Base-by-base conservation (phyloP, 2,888 invertebrate species). In the Gnatocerus cornutus region DNA sequence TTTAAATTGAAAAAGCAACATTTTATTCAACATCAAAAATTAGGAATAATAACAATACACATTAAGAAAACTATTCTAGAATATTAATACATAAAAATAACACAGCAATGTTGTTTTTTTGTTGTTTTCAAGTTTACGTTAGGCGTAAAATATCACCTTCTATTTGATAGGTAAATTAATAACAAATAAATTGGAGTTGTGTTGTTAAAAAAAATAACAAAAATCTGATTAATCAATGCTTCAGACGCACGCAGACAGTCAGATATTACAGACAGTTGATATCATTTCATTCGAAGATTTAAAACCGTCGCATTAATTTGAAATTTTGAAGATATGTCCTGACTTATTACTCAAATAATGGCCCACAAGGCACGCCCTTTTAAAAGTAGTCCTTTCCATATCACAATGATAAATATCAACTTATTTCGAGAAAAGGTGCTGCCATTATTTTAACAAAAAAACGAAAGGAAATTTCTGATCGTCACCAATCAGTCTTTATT, bases 1-100 rank as follows among this genome's bases (percentile, higher is more conserved):
- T 14, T 10, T 5, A 14, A 45, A 45, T 14, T 9, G 16, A 62
- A 64, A 67, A 67, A 58, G 66, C 66, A 67, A 67, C 66, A 45
- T 39, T 67, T 67, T 67, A 67, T 67, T 67, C 45, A 67, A 67
- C 66, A 67, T 67, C 59, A 67, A 59, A 67, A 67, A 59, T 59
- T 59, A 67, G 43, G 48, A 59, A 58, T 67, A 56, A 55, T 65
- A 67, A 59, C 66, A 56, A 56, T 48, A 58, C 65, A 65, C 56
- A 59, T 46, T 59, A 29, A 41, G 53, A 63, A 67, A 59, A 21
- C 66, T 58, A 67, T 43, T 33, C 66, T 67, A 56, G 13, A 30
- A n/a, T 45, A 56, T 50, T 67, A 67, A 59, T 67, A 67, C 58
- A 67, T 50, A 67, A 59, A 58, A 67, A 67, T 65, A 65, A 65